phyloP scores from a whole-genome alignment of 1,140 invertebrate species.

The Lucilia sericata region DNA sequence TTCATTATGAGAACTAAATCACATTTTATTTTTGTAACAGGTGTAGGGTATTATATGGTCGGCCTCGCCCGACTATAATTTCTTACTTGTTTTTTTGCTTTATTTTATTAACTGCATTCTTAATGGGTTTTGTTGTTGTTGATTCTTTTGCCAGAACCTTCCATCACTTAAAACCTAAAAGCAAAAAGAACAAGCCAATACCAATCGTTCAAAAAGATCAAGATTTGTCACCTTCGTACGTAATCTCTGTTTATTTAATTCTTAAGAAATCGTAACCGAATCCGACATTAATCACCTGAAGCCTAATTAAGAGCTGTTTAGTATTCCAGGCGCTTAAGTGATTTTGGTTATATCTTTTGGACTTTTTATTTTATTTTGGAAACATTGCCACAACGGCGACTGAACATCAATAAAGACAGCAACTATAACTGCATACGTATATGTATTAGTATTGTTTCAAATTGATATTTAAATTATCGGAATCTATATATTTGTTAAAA shows the following conservation, averaged over 20 bases:
- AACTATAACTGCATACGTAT: no score
- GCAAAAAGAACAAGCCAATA: background rate
- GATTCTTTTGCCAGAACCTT: background rate
- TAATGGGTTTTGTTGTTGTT: background rate
- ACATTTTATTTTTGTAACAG: no score
- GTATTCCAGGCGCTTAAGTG: slow-evolving; percentile 39
- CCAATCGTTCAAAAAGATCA: slow-evolving; percentile 38
- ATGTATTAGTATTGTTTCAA: no score
- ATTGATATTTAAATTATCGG: no score
- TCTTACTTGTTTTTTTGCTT: background rate
- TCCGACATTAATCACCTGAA: slow-evolving; percentile 37
- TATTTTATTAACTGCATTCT: slow-evolving; percentile 10
- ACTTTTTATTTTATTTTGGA: background rate
- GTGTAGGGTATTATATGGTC: no score
- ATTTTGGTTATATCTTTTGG: background rate
- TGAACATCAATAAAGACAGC: no score
- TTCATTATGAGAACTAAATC: no score
- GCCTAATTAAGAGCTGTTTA: slow-evolving; percentile 40
- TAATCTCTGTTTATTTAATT: slow-evolving; percentile 39
- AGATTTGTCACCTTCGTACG: slow-evolving; percentile 38
- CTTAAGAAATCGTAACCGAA: slow-evolving; percentile 41
- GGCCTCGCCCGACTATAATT: no score
- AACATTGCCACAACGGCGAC: no score
- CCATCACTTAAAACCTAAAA: background rate
- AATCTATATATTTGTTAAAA: no score